Conservation (phyloP, 2,113 vertebrate species). For the Amphiprion percula region DNA sequence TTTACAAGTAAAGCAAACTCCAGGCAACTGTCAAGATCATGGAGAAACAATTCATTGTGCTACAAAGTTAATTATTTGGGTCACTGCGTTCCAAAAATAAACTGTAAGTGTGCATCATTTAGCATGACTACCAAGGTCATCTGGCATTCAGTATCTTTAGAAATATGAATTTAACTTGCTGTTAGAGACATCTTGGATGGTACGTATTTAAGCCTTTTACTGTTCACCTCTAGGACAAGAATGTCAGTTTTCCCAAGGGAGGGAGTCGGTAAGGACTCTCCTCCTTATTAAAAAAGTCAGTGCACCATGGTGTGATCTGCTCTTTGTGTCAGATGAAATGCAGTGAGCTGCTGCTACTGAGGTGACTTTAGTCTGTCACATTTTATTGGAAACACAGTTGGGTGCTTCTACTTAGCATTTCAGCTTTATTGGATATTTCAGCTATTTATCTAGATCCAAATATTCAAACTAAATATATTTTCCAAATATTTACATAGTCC, state of each 20-base stretch:
- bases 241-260: conserved; percentile 37
- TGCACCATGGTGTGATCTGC: conserved; percentile 2
- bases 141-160: conserved; percentile 57
- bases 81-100: conserved; percentile 75
- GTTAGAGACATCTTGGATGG: conserved; percentile 37
- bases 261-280: conserved; percentile 38
- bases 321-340: conserved; percentile 21
- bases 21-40: conserved; percentile 67
- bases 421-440: background rate
- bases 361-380: conserved; percentile 39
- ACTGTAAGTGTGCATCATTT: conserved; percentile 70
- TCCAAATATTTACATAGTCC: conserved; percentile 13
- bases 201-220: conserved; percentile 44
- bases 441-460: conserved; percentile 20
- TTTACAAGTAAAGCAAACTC: conserved; percentile 72
- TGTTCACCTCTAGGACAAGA: conserved; percentile 59
- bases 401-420: conserved; percentile 26
- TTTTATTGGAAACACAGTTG: conserved; percentile 19
- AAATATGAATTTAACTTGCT: conserved; percentile 52
- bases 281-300: conserved; percentile 33
- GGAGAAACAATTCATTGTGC: conserved; percentile 70
- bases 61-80: conserved; percentile 75
- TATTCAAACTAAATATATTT: background rate
- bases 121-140: conserved; percentile 73
- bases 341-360: conserved; percentile 41